Percentiles rank a stretch among this genome's conserved stretches.
Conservation (phyloP, 2,797 vertebrate genomes). For the Sparidentex hasta region DNA sequence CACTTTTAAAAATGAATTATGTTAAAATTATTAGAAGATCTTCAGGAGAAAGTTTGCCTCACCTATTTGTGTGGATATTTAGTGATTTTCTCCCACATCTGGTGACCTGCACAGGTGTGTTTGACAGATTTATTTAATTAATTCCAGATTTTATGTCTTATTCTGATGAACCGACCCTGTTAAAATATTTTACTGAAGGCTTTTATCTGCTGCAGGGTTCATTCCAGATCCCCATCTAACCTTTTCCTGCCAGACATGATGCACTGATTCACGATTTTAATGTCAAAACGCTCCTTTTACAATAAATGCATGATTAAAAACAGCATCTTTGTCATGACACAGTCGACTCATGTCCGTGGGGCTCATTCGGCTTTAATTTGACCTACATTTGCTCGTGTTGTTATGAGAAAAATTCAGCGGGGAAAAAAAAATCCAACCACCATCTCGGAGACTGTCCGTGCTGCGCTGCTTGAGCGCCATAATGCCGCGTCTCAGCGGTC, state of each 20-base stretch:
- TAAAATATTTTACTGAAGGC: neutral
- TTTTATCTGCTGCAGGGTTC: neutral
- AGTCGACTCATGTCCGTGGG: neutral
- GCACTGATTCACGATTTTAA: neutral
- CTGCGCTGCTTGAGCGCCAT: conserved; percentile 18
- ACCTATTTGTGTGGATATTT: neutral
- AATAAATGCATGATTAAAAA: neutral
- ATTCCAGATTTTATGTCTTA: neutral
- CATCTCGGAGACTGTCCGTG: conserved; percentile 3
- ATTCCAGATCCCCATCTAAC: neutral
- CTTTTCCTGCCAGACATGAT: neutral
- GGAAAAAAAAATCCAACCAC: neutral
- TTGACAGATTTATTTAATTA: rapidly evolving
- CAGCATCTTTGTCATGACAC: neutral
- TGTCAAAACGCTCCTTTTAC: neutral
- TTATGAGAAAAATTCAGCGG: neutral
- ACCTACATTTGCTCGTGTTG: conserved; percentile 49
- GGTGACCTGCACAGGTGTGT: neutral
- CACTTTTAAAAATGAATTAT: neutral
- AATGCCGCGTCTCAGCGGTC: neutral
- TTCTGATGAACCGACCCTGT: neutral
- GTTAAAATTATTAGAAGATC: neutral
- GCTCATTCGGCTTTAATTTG: conserved; percentile 53
- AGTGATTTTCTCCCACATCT: neutral
- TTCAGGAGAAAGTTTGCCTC: neutral